Conservation (phyloP, 2,888 invertebrate genomes). For the Plagodis pulveraria region DNA sequence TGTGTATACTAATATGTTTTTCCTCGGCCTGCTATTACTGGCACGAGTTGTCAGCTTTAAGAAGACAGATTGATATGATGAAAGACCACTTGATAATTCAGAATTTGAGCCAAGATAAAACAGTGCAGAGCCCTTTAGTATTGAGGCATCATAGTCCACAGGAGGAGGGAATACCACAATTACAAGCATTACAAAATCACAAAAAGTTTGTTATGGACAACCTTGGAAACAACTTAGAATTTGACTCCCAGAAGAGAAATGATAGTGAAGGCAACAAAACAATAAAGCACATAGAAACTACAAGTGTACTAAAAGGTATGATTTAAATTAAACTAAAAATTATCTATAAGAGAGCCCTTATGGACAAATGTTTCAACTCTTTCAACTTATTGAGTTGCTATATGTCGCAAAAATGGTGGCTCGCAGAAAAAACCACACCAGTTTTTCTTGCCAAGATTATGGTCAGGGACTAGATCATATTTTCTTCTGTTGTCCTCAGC, state of each 20-base stretch:
- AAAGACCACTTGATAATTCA: constrained; percentile 67
- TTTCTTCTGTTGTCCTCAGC: too few species aligned
- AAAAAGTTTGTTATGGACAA: constrained; percentile 70
- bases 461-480: too few species aligned
- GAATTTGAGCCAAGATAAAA: constrained; percentile 56
- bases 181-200: constrained; percentile 48
- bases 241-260: constrained; percentile 71
- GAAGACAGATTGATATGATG: constrained; percentile 67
- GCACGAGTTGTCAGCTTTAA: constrained; percentile 73
- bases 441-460: too few species aligned
- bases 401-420: too few species aligned
- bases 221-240: constrained; percentile 70
- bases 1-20: constrained; percentile 71
- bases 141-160: constrained; percentile 45
- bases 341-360: too few species aligned
- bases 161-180: constrained; percentile 42
- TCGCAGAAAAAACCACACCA: too few species aligned
- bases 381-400: too few species aligned
- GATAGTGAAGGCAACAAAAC: constrained; percentile 44
- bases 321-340: too few species aligned
- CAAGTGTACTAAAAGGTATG: constrained; percentile 64
- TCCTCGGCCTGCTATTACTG: constrained; percentile 75
- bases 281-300: constrained; percentile 31
- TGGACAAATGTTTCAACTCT: too few species aligned
- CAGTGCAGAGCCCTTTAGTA: constrained; percentile 62